Evolutionary conservation across 2,888 invertebrate species (phyloP), one percentile per base, ranked within the genome.

Genomic region (Belgica antarctica): DNA sequence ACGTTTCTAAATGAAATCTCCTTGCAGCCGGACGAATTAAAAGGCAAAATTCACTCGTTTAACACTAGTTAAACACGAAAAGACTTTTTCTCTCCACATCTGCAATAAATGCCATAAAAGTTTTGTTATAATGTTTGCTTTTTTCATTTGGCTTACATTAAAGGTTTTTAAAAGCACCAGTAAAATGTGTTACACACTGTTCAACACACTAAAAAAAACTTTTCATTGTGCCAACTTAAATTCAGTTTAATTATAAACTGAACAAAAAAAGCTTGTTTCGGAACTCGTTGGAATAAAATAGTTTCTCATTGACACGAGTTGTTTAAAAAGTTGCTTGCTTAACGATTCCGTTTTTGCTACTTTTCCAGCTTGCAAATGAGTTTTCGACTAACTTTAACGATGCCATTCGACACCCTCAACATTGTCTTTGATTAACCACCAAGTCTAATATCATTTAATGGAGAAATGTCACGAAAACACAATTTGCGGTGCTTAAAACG

Each of bases 261-360:
- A 31, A 31, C 4, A 46, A 46, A n/a, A 46, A 46, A 46, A 52
- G 52, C 22, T 52, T 22, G 46, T 46, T 46, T 34, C 12, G 41
- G 5, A n/a, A n/a, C 3, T n/a, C 41, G 41, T 31, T 31, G 31
- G 10, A 10, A 31, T n/a, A 31, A 31, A 31, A 10, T 10, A 41
- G 41, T 41, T 41, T 41, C 15, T 5, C 12, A 41, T 41, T 5
- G 15, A 41, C 41, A 41, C n/a, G n/a, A 41, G 41, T 41, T 41
- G 41, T 41, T 41, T 12, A n/a, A 41, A 41, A 41, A 41, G 41
- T 41, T n/a, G 12, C 15, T 41, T 15, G 41, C 22, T 52, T 52
- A 52, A 52, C 22, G 52, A 52, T 22, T 22, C 3, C 52, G 22
- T 41, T n/a, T n/a, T 41, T n/a, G 41, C 8, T 31, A 31, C 31